Base-by-base conservation (phyloP, 2,113 vertebrate species). In the Sardina pilchardus region DNA sequence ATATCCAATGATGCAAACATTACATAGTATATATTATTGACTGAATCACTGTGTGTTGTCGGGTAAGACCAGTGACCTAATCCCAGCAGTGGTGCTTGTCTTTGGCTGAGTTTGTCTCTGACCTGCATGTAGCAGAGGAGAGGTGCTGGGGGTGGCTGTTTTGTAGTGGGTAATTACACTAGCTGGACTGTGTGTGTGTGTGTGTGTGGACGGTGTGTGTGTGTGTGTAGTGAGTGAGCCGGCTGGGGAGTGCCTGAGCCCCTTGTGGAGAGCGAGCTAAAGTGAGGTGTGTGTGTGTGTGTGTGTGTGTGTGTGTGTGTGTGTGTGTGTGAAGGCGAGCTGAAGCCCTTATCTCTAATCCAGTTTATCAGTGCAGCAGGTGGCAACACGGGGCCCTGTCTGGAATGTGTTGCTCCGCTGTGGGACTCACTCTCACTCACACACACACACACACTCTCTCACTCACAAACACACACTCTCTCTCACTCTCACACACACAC, bases 331-430 rank as follows among this genome's bases (percentile, higher is more conserved):
- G n/a, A n/a, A n/a, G n/a, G n/a, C n/a, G n/a, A 91, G 80, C 45
- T 82, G 83, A 81, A 67, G 81, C 86, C 59, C 82, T 90, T 88
- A 89, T 90, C 86, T 90, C 17, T 86, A 88, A 88, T 90, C 63
- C 47, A 78, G 67, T 89, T 92, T 91, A 89, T 87, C 86, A 84
- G 88, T 81, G 83, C 87, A 91, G 90, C 88, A 92, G 91, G 89
- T 92, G 90, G 89, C 88, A 75, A 86, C 88, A 86, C 84, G 82
- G 59, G 87, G 75, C 67, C 84, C 81, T 30, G 75, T 63, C 67
- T 90, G 81, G 81, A 88, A 88, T 86, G 85, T 87, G 83, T 82
- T 82, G 87, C 80, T 75, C 84, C 81, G 87, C 80, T 63, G 21
- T 85, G 81, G 30, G 71, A 78, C 71, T 71, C 48, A 42, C 39